Conservation (phyloP, 2,797 vertebrate genomes). For the Threskiornis aethiopicus region DNA sequence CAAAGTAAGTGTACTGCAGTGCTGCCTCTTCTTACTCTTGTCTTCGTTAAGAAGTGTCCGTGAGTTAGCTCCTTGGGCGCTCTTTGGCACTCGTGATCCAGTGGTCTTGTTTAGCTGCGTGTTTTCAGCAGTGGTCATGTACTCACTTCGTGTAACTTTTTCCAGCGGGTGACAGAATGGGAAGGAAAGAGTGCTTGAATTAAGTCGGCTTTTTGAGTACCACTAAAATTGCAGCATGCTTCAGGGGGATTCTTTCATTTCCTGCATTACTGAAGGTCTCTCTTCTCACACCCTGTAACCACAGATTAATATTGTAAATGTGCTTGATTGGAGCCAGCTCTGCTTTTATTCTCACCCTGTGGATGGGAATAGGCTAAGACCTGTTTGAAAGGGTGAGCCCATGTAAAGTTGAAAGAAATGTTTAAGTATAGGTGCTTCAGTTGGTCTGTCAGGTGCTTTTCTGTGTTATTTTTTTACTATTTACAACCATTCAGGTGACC, state of each 20-base stretch:
- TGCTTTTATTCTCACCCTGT: not conserved
- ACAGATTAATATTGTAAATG: not conserved
- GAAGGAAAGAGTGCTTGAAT: not conserved
- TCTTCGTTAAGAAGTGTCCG: fast-evolving
- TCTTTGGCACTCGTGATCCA: fast-evolving
- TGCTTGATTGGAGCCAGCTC: not conserved
- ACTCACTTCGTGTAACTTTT: not conserved
- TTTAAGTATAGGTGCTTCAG: not conserved
- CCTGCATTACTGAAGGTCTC: not conserved
- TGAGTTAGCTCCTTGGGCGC: not conserved
- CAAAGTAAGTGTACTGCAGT: not conserved
- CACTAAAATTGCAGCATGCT: not conserved
- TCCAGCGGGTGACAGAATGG: not conserved
- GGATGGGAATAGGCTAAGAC: not conserved
- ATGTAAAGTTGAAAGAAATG: not conserved
- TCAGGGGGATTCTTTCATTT: not conserved
- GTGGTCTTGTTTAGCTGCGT: not conserved
- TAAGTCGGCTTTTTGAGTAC: not conserved
- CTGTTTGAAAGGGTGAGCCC: not conserved
- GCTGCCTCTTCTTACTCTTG: not conserved
- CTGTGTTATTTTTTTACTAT: not conserved
- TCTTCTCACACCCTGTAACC: not conserved
- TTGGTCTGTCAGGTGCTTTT: not conserved
- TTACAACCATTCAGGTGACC: not conserved
- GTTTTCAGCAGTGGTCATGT: not conserved